These are phyloP conservation scores for Colistium nudipinnis DNA, from an alignment of 2,113 vertebrate species.

Conservation along the genomic window DNA sequence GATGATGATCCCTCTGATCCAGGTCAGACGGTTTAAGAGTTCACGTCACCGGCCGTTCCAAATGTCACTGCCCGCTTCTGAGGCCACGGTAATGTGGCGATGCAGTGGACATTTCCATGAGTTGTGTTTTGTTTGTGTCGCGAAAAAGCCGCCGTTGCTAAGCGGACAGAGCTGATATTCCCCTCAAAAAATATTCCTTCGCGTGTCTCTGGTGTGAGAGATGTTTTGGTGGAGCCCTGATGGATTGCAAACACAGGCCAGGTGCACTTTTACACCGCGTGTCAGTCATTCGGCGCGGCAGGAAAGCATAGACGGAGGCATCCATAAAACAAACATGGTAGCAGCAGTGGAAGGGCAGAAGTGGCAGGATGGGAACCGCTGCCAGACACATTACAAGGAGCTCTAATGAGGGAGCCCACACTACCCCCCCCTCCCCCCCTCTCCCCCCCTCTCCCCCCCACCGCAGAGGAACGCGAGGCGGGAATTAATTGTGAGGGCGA, in stretches of 20 bases:
- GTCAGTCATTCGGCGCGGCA: slow-evolving; percentile 70
- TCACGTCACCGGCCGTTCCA: slow-evolving; percentile 38
- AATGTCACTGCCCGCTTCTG: slow-evolving; percentile 51
- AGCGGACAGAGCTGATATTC: slow-evolving; percentile 46
- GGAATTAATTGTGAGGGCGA: slow-evolving; percentile 84
- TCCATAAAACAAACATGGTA: slow-evolving; percentile 76
- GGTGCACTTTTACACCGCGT: slow-evolving; percentile 44
- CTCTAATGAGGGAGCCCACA: slow-evolving; percentile 79
- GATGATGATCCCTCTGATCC: too few relatives aligned
- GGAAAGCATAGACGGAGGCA: slow-evolving; percentile 58
- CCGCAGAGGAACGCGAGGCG: slow-evolving; percentile 73
- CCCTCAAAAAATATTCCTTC: slow-evolving; percentile 56
- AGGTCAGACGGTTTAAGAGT: slow-evolving; percentile 54
- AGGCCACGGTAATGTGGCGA: slow-evolving; percentile 25
- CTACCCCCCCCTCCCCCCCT: slow-evolving; percentile 35
- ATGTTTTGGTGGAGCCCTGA: slow-evolving; percentile 42
- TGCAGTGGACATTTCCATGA: slow-evolving; percentile 34
- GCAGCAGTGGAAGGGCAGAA: slow-evolving; percentile 75
- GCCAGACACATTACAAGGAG: slow-evolving; percentile 81
- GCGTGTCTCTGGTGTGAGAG: slow-evolving; percentile 39
- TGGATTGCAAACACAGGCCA: slow-evolving; percentile 60
- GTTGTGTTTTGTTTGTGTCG: slow-evolving; percentile 23
- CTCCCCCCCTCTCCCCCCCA: background rate
- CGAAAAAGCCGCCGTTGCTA: slow-evolving; percentile 25
- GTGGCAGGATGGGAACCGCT: slow-evolving; percentile 78